phyloP scores from a whole-genome alignment of 2,113 vertebrate genomes.

The Pheucticus melanocephalus region DNA sequence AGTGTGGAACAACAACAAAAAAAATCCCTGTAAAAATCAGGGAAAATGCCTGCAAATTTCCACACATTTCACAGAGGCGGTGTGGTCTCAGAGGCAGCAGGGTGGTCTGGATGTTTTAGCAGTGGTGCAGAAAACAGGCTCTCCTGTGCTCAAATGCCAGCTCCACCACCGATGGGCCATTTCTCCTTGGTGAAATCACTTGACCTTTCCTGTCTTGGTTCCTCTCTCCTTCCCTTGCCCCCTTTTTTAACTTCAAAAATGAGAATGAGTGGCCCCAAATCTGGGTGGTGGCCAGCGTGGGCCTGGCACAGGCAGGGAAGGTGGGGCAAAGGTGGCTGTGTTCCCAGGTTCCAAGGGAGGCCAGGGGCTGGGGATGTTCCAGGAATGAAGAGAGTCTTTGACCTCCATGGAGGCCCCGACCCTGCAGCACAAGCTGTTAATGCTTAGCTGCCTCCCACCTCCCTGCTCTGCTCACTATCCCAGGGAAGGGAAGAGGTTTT shows the following conservation, averaged over 20 bases:
- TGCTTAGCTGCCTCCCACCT: constrained; percentile 25
- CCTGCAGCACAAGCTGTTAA: constrained; percentile 22
- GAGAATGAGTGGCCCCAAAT: constrained; percentile 19
- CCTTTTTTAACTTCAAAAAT: neutral
- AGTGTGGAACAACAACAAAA: constrained; percentile 69
- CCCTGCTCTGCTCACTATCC: neutral
- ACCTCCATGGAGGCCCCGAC: constrained; percentile 14
- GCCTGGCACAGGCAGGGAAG: constrained; percentile 62
- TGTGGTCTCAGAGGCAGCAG: constrained; percentile 68
- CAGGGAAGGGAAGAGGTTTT: constrained; percentile 2
- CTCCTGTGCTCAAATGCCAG: neutral
- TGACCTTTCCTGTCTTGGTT: neutral
- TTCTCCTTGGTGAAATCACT: neutral
- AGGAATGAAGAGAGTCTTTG: constrained; percentile 23
- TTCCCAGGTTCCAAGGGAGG: constrained; percentile 61
- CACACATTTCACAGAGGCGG: constrained; percentile 71
- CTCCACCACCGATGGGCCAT: neutral
- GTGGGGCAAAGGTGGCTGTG: constrained; percentile 72
- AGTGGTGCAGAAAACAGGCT: constrained; percentile 29
- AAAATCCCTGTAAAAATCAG: constrained; percentile 74
- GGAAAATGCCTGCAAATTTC: constrained; percentile 73
- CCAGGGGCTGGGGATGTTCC: constrained; percentile 46
- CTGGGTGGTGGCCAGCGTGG: constrained; percentile 45
- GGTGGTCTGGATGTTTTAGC: constrained; percentile 69
- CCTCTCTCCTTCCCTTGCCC: neutral